A percentile compares a stretch with the other conserved stretches of the same genome.
Evolutionary conservation across 2,888 invertebrate genomes (phyloP).

Genomic region (Gastracanthus pulcherrimus): DNA sequence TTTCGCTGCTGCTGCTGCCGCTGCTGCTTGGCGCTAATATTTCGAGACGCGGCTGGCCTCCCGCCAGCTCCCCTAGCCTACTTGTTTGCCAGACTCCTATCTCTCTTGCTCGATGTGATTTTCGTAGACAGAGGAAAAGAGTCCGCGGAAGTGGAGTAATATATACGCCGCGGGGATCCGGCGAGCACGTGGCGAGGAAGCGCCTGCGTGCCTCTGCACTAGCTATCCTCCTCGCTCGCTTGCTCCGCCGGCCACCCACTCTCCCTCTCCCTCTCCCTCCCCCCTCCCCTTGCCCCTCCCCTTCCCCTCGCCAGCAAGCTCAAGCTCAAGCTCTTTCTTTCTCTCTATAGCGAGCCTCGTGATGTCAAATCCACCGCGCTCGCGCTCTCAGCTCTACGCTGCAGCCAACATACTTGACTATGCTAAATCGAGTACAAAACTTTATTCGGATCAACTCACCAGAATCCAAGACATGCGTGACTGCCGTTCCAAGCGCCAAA

Average conservation of each 20-base stretch:
- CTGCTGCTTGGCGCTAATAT: constrained; percentile 6
- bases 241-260: background rate
- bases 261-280: constrained; percentile 3
- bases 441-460: constrained; percentile 63
- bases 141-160: constrained; percentile 25
- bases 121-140: background rate
- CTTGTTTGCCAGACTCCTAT: constrained; percentile 45
- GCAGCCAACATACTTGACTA: background rate
- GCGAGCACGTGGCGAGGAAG: constrained; percentile 72
- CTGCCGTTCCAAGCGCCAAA: too few relatives aligned
- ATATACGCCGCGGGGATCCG: constrained; percentile 62
- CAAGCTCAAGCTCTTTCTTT: background rate
- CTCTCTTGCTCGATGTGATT: constrained; percentile 17
- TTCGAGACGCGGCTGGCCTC: constrained; percentile 8
- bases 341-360: background rate
- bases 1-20: background rate
- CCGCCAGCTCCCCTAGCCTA: constrained; percentile 45
- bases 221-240: constrained; percentile 43
- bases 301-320: background rate
- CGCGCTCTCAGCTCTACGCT: background rate
- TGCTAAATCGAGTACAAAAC: background rate
- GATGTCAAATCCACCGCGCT: constrained; percentile 33
- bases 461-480: constrained; percentile 60
- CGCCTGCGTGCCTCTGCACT: constrained; percentile 73
- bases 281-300: background rate